A percentile compares a stretch with the other conserved stretches of the same genome.
These are phyloP conservation scores for Tauraco erythrolophus DNA, from an alignment of 2,113 vertebrate genomes.

Conservation along the genomic window DNA sequence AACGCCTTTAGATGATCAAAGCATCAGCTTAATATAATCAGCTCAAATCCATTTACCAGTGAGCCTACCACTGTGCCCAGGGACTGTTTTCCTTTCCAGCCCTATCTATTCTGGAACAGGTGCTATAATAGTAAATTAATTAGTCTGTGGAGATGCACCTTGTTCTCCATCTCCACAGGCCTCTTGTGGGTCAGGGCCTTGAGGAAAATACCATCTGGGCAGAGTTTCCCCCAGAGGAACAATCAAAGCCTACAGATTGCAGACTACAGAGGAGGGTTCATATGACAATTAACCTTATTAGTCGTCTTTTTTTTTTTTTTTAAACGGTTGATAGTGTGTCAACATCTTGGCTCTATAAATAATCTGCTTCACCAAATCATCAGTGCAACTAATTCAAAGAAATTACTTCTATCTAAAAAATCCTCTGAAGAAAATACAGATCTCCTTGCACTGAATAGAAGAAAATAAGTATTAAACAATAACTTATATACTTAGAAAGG, in stretches of 20 bases:
- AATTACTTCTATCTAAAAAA: slow-evolving; percentile 53
- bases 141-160: slow-evolving; percentile 97
- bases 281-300: slow-evolving; percentile 99
- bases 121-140: slow-evolving; percentile 99
- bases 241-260: slow-evolving; percentile 85
- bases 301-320: slow-evolving; percentile 78
- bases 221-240: slow-evolving; percentile 87
- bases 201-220: slow-evolving; percentile 97
- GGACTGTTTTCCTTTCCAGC: slow-evolving; percentile 85
- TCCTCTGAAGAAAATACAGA: background rate
- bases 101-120: slow-evolving; percentile 99
- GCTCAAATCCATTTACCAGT: slow-evolving; percentile 96
- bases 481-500: background rate
- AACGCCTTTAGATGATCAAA: slow-evolving; percentile 98
- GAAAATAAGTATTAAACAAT: background rate
- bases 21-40: slow-evolving; percentile 99
- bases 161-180: slow-evolving; percentile 92
- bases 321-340: slow-evolving; percentile 77
- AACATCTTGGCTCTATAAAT: slow-evolving; percentile 80
- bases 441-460: background rate
- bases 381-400: slow-evolving; percentile 42
- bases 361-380: slow-evolving; percentile 74
- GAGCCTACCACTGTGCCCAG: slow-evolving; percentile 85
- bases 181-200: slow-evolving; percentile 90
- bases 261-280: slow-evolving; percentile 91